Evolutionary conservation across 2,113 vertebrate genomes (phyloP).

Genomic region (Mandrillus leucophaeus): DNA sequence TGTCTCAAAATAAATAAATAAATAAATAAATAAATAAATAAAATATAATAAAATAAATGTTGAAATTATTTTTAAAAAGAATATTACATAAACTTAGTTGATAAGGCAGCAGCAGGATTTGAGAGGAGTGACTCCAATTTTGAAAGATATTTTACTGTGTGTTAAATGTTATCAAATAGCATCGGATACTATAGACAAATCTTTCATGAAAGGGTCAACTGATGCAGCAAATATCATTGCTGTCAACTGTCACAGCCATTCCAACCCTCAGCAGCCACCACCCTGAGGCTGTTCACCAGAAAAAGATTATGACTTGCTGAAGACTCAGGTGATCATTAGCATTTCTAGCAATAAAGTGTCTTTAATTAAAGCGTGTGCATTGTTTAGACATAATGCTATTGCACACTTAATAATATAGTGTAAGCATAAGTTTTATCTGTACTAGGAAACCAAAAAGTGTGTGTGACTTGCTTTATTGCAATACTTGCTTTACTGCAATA

Average conservation of each 20-base stretch:
- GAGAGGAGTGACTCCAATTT: too few species aligned
- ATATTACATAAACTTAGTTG: not conserved
- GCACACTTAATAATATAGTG: not conserved
- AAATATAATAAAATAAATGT: too few species aligned
- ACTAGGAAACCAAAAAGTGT: not conserved
- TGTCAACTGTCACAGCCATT: not conserved
- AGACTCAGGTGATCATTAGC: not conserved
- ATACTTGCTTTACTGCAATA: not conserved
- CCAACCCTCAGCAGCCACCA: not conserved
- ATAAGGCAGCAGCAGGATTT: too few species aligned
- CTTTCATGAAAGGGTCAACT: not conserved
- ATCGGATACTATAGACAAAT: not conserved
- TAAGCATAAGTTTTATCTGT: not conserved
- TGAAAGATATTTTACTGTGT: not conserved
- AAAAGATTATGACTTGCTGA: not conserved
- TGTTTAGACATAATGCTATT: not conserved
- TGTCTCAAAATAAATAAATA: too few species aligned
- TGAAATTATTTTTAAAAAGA: too few species aligned
- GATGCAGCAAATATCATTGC: not conserved
- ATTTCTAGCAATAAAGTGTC: not conserved
- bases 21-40: too few species aligned
- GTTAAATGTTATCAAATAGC: not conserved
- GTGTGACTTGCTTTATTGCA: not conserved
- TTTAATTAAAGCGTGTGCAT: not conserved
- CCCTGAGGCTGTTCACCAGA: not conserved